Base-by-base conservation (phyloP, 2,113 vertebrate species). In the Cheilinus undulatus region DNA sequence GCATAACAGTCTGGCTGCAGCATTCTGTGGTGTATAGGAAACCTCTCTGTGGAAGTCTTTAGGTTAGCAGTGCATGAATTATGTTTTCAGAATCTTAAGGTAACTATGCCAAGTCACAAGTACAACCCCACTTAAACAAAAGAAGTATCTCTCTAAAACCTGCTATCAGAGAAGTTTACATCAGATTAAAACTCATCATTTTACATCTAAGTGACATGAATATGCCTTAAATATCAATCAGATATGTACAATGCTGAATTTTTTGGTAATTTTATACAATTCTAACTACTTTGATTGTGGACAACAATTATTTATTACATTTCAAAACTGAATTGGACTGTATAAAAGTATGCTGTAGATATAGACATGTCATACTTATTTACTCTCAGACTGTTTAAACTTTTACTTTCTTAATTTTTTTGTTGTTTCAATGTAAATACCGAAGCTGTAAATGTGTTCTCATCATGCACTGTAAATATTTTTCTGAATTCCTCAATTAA, bases 351-450 rank as follows among this genome's bases (percentile, higher is more conserved):
- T 73, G 38, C 38, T 78, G 61, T 75, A 68, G 53, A 84, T 72
- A 73, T 14, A 63, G 42, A 45, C 52, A 34, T 30, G 7, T 10
- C 43, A 42, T 69, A 11, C 23, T 61, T 23, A n/a, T 64, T 36
- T n/a, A 10, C 38, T 15, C 38, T 36, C 34, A 4, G 38, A 3
- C 23, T 69, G 15, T 69, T 48, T 7, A 27, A 67, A 60, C 20
- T 42, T 48, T 38, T 0, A 30, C 8, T 66, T 17, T 53, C 48
- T 46, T 57, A 19, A 83, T 46, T 34, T 2, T n/a, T 50, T 59
- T 51, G 27, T 63, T 78, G 28, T 68, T 64, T 73, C 3, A 42
- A 5, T 88, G 85, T 89, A 82, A 76, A 89, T 87, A 81, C n/a
- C 2, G 40, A 75, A 59, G 63, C 13, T 82, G 49, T 84, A 67